Evolutionary conservation across 2,888 invertebrate species (phyloP), one percentile per base, ranked within the genome.

Genomic region (Trichogramma evanescens): DNA sequence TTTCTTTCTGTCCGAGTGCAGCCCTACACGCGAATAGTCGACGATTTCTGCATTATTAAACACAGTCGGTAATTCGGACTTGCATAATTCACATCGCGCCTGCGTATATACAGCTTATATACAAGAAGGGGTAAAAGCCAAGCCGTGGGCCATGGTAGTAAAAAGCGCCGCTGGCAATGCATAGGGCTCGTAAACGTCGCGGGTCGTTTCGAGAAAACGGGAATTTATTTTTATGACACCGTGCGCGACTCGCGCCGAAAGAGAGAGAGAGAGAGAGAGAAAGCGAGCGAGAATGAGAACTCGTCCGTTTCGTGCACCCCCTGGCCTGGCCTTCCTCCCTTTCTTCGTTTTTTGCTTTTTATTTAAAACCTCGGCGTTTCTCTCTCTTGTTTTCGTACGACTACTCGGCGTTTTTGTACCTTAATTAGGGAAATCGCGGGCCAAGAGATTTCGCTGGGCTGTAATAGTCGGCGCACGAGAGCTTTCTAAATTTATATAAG

Each of bases 191-290:
- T 62, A 62, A 62, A 62, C 54, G 62, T 59, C 62, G 44, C 10
- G 48, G 45, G 59, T 51, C 54, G 56, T 50, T 57, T 54, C 56
- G 59, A 48, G 57, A 57, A 63, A 63, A 59, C 63, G 57, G 59
- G 59, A 63, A 63, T 63, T 63, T 63, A 63, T 60, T 63, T 63
- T 63, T 63, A 60, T 50, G 59, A 51, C 13, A 54, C 56, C 7
- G 8, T 26, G 26, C 26, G 26, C 26, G 26, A 26, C 26, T 26
- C 26, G 26, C 26, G 26, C 3, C 26, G 26, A 26, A 26, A 26
- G 26, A 26, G 26, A 26, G 26, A 26, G 26, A 26, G 26, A 26
- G 13, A 13, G 26, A 26, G 26, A 26, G 3, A 26, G 26, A 26
- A 26, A 26, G 26, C 26, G 26, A 26, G 26, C 26, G 26, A 26